Evolutionary conservation across 2,797 vertebrate genomes (phyloP).

Genomic region (Onychomys torridus): DNA sequence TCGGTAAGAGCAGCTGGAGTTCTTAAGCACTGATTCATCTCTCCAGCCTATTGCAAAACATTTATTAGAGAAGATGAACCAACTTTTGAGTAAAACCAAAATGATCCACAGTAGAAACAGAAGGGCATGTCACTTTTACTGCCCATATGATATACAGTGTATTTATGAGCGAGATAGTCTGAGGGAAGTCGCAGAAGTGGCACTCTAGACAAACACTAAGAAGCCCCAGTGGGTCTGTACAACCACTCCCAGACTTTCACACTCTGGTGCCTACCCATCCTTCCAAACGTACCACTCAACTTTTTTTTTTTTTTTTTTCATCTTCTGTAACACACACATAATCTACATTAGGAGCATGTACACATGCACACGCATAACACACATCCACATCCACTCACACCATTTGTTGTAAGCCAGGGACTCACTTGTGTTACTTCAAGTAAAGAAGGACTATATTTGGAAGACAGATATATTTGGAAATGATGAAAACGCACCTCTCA

Average conservation of each 20-base stretch:
- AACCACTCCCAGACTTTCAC: background rate
- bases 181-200: background rate
- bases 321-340: background rate
- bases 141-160: background rate
- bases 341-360: background rate
- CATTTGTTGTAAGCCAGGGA: background rate
- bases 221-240: background rate
- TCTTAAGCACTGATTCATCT: background rate
- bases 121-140: background rate
- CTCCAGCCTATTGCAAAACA: background rate
- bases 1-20: too few species aligned
- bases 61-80: background rate
- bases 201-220: background rate
- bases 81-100: background rate
- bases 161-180: background rate
- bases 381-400: background rate
- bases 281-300: background rate
- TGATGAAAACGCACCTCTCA: background rate
- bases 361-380: too few species aligned
- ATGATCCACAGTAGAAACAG: background rate
- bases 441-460: background rate
- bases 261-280: background rate
- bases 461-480: background rate
- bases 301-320: background rate
- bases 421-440: background rate